Evolutionary conservation across 2,797 vertebrate species (phyloP).

Genomic region (Champsocephalus esox): DNA sequence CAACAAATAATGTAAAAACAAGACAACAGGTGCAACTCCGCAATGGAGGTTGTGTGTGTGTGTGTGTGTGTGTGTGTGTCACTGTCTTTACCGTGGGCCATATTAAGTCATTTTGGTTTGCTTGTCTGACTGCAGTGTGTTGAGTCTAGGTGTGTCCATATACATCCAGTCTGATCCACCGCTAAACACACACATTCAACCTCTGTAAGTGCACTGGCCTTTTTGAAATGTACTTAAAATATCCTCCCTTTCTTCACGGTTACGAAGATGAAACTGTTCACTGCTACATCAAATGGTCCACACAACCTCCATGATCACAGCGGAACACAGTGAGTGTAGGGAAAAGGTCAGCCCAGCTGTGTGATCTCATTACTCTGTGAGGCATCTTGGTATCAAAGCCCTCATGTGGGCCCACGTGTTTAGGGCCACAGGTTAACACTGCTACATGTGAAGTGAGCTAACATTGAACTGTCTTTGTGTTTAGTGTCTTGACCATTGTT

Average conservation of each 20-base stretch:
- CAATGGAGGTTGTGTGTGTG: slow-evolving; percentile 29
- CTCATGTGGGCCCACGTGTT: slow-evolving; percentile 51
- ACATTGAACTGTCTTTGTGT: slow-evolving; percentile 4
- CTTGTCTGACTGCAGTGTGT: background rate
- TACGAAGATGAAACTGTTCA: background rate
- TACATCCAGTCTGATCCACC: slow-evolving; percentile 1
- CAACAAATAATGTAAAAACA: slow-evolving; percentile 82
- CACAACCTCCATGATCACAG: slow-evolving; percentile 16
- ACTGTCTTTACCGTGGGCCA: slow-evolving; percentile 5
- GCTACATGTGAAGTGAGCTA: slow-evolving; percentile 60
- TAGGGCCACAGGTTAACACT: slow-evolving; percentile 66
- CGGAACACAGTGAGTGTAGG: slow-evolving; percentile 43
- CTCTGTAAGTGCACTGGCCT: slow-evolving; percentile 12
- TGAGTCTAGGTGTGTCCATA: background rate
- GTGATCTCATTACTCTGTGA: slow-evolving; percentile 42
- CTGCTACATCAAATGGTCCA: slow-evolving; percentile 47
- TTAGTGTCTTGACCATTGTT: slow-evolving; percentile 14
- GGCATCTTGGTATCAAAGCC: slow-evolving; percentile 74
- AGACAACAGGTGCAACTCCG: slow-evolving; percentile 84
- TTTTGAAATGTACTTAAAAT: slow-evolving; percentile 1
- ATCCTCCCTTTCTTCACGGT: background rate
- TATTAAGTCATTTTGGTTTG: background rate
- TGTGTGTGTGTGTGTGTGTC: slow-evolving; percentile 28
- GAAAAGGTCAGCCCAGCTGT: slow-evolving; percentile 18
- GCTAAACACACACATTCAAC: background rate